These are phyloP conservation scores for Elaphurus davidianus DNA, from an alignment of 2,113 vertebrate genomes.

Conservation along the genomic window DNA sequence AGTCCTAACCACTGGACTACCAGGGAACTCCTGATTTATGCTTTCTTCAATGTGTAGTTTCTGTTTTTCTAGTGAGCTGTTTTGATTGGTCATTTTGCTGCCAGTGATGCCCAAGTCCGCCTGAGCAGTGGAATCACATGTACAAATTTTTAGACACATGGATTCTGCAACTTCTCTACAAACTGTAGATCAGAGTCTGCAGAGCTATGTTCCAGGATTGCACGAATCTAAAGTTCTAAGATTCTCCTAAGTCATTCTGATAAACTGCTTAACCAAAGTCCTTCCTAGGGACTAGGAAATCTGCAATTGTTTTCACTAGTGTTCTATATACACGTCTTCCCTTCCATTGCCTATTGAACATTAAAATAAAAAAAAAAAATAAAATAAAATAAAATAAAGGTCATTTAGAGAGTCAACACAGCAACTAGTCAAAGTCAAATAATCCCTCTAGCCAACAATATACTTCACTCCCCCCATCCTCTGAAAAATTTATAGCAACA, in stretches of 20 bases:
- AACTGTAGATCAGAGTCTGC: background rate
- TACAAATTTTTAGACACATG: background rate
- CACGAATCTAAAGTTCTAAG: background rate
- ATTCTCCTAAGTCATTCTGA: background rate
- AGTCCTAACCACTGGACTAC: background rate
- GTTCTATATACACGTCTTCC: background rate
- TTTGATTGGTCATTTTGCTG: background rate
- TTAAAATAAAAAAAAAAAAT: background rate
- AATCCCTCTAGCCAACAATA: background rate
- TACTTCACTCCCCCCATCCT: background rate
- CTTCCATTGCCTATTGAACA: background rate
- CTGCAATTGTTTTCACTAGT: too few species aligned
- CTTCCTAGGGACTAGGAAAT: too few species aligned
- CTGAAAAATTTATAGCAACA: background rate
- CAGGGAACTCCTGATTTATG: background rate
- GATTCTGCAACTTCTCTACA: background rate
- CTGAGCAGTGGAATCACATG: background rate
- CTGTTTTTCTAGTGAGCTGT: background rate
- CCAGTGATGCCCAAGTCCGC: background rate
- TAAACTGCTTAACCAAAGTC: background rate
- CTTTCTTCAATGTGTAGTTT: background rate
- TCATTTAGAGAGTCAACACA: background rate
- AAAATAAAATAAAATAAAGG: background rate
- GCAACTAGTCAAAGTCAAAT: background rate
- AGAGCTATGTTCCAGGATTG: background rate